Percentiles rank a stretch among this genome's conserved stretches.
phyloP scores from a whole-genome alignment of 2,113 vertebrate species.

The Propithecus coquereli region DNA sequence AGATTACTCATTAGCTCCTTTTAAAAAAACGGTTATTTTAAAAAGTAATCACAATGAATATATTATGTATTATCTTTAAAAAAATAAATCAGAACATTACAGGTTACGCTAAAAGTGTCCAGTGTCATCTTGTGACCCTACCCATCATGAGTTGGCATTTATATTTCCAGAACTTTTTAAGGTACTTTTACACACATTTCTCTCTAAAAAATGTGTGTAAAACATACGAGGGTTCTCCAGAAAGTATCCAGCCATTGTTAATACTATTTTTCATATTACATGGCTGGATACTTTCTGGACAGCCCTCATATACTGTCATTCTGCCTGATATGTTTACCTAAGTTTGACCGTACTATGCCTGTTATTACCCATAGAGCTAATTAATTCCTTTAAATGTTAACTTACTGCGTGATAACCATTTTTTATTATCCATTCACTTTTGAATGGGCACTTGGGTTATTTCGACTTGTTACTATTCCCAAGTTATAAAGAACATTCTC shows the following conservation, averaged over 20 bases:
- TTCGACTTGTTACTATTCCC: not conserved
- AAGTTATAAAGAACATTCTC: not conserved
- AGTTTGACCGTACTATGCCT: not conserved
- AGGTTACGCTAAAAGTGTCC: not conserved
- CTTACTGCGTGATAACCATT: not conserved
- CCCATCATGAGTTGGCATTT: not conserved
- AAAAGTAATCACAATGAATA: not conserved
- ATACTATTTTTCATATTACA: no score
- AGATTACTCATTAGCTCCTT: not conserved
- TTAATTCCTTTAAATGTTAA: not conserved
- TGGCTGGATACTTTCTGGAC: no score
- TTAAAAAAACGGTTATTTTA: not conserved
- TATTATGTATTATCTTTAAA: not conserved
- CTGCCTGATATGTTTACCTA: not conserved
- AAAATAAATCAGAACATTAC: not conserved
- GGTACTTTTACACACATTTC: not conserved
- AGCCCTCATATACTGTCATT: not conserved
- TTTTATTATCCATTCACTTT: not conserved
- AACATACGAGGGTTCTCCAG: not conserved
- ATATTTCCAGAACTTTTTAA: not conserved
- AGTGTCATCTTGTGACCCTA: not conserved
- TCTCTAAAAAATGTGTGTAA: not conserved
- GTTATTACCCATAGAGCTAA: not conserved
- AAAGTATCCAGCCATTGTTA: no score
- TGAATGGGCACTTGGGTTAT: not conserved